Evolutionary conservation across 2,888 invertebrate genomes (phyloP), one percentile per base, ranked within the genome.

Genomic region (Ecdyonurus torrentis): DNA sequence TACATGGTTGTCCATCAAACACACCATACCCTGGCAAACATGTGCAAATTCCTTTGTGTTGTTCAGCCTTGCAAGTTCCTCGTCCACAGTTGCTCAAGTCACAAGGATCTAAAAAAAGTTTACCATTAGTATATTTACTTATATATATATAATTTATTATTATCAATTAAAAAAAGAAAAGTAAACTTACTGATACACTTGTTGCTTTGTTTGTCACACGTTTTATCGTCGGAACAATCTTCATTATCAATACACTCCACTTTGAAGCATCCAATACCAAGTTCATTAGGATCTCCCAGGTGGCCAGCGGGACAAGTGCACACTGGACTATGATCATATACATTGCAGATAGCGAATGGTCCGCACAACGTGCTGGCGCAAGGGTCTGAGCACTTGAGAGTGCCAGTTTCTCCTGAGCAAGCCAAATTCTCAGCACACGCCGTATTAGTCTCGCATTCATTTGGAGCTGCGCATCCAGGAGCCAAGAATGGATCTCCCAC

Each of bases 271-370:
- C 93, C 93, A 61, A 90, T 80, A 61, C 80, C 81, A 62, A 78
- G 77, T 70, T 90, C 89, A 63, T 81, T 80, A 2, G 90, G 85
- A 76, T 91, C 90, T 7, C 93, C 93, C 25, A 92, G 78, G 72
- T 85, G 86, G 22, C 91, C 91, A 64, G 85, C 81, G 52, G 89
- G 86, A 72, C 93, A 93, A 50, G 81, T 78, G 71, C 92, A 93
- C 23, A 82, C 76, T 1, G 89, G 82, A 61, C 75, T 79, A 70
- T 92, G 91, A 66, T 85, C 83, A 23, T 81, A 77, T 0, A 87
- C 85, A 50, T 82, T 81, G 71, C 94, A 94, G 53, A 83, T 69
- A 0, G 92, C 89, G 72, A 89, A 86, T 1, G 80, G 76, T 1
- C 91, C 92, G 73, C 93, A 94, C 53, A 78, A 78, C 52, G 81